These are phyloP conservation scores for Ataeniobius toweri DNA, from an alignment of 2,797 vertebrate genomes.

Conservation along the genomic window DNA sequence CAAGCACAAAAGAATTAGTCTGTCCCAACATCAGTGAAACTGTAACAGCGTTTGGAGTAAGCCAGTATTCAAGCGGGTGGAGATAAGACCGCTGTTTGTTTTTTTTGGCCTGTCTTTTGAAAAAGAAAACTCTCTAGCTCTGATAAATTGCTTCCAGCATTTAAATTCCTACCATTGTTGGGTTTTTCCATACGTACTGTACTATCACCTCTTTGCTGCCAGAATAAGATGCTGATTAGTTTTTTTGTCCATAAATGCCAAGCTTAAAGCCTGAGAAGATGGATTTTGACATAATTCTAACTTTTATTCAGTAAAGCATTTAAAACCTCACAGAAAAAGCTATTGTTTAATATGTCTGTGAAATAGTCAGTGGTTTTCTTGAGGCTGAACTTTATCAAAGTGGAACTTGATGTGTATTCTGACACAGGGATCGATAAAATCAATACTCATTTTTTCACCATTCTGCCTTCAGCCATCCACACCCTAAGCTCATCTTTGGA, in stretches of 20 bases:
- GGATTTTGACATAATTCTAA: neutral
- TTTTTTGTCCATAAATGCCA: neutral
- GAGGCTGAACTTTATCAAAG: conserved; percentile 15
- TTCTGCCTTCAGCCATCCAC: conserved; percentile 26
- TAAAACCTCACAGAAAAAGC: neutral
- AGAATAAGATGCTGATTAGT: neutral
- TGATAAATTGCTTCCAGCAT: neutral
- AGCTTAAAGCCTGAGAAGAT: neutral
- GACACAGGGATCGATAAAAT: conserved; percentile 44
- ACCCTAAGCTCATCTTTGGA: conserved; percentile 6
- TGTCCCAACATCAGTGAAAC: neutral
- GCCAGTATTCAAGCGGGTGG: neutral
- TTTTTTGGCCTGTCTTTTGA: neutral
- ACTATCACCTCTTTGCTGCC: neutral
- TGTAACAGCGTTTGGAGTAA: neutral
- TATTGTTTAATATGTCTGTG: neutral
- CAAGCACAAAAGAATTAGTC: neutral
- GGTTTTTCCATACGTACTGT: neutral
- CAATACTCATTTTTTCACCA: conserved; percentile 40
- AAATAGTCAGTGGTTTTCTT: conserved; percentile 11
- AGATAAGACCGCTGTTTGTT: neutral
- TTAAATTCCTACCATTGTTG: neutral
- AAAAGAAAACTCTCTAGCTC: neutral
- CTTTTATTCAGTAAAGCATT: neutral
- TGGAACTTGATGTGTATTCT: conserved; percentile 32